Evolutionary conservation across 2,888 invertebrate genomes (phyloP).

Genomic region (Coenonympha arcania): DNA sequence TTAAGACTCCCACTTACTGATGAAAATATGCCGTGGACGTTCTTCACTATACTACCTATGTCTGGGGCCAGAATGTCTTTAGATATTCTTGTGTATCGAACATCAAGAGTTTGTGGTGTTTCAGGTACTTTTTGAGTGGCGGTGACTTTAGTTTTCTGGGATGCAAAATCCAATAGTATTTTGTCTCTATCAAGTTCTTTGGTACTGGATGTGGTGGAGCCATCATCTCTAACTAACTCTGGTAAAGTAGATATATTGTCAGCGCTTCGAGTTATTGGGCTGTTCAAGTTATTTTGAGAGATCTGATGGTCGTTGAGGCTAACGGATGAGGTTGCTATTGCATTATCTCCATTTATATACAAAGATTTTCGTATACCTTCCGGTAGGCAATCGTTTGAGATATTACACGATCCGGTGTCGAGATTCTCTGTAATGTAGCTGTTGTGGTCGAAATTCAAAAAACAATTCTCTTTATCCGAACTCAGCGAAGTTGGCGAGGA

Average conservation of each 20-base stretch:
- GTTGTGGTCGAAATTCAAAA: conserved; percentile 7
- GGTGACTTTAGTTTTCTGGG: conserved; percentile 49
- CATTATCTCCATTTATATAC: conserved; percentile 29
- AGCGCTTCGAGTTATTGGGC: conserved; percentile 50
- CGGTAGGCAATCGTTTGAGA: neutral
- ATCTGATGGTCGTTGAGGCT: conserved; percentile 45
- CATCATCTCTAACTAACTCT: conserved; percentile 17
- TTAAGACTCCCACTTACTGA: conserved; percentile 65
- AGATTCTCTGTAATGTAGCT: neutral
- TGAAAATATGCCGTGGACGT: conserved; percentile 69
- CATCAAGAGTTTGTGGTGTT: conserved; percentile 33
- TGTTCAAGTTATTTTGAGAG: conserved; percentile 34
- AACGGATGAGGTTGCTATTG: conserved; percentile 46
- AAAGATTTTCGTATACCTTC: conserved; percentile 9
- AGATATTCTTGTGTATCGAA: conserved; percentile 46
- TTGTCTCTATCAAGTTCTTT: conserved; percentile 48
- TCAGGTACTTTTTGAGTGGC: conserved; percentile 52
- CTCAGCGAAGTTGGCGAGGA: conserved; percentile 36
- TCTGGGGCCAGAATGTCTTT: conserved; percentile 63
- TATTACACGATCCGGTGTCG: too few species aligned
- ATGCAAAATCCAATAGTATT: conserved; percentile 50
- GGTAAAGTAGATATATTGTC: conserved; percentile 49
- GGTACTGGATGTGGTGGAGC: conserved; percentile 27
- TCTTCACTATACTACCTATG: conserved; percentile 63
- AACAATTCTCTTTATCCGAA: conserved; percentile 30